phyloP scores from a whole-genome alignment of 1,140 invertebrate species.

The Acromyrmex echinatior region DNA sequence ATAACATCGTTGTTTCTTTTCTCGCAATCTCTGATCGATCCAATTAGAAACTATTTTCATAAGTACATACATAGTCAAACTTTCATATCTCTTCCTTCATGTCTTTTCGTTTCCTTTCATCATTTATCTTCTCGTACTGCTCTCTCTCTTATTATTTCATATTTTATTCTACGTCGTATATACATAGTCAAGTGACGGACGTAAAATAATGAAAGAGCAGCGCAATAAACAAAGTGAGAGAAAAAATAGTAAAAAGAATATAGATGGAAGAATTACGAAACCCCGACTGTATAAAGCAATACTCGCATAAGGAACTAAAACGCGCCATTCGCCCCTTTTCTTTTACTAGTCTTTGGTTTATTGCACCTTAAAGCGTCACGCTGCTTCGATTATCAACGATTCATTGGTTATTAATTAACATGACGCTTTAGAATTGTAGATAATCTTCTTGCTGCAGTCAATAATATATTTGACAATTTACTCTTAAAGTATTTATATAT shows the following conservation, averaged over 20 bases:
- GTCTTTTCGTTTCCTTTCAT: background rate
- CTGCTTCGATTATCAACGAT: slow-evolving; percentile 5
- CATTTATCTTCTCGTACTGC: background rate
- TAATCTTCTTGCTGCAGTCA: background rate
- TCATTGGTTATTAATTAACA: background rate
- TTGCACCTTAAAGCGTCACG: slow-evolving; percentile 28
- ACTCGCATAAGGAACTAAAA: slow-evolving; percentile 73
- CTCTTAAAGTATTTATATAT: slow-evolving; percentile 16
- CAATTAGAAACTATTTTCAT: slow-evolving; percentile 60
- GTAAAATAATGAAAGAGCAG: background rate
- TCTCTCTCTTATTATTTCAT: background rate
- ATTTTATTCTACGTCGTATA: background rate
- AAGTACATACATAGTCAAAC: slow-evolving; percentile 24
- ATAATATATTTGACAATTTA: background rate
- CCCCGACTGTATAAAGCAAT: slow-evolving; percentile 65
- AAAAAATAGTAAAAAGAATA: background rate
- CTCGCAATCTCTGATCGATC: slow-evolving; percentile 13
- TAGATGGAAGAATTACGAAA: slow-evolving; percentile 1
- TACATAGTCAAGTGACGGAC: background rate
- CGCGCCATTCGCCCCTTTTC: slow-evolving; percentile 31
- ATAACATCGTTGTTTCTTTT: slow-evolving; percentile 29
- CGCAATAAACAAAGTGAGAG: background rate
- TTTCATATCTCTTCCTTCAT: background rate
- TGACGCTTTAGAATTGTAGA: background rate
- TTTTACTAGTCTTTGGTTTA: slow-evolving; percentile 5